These are phyloP conservation scores for Euwallacea similis DNA, from an alignment of 1,140 invertebrate genomes.

Conservation along the genomic window DNA sequence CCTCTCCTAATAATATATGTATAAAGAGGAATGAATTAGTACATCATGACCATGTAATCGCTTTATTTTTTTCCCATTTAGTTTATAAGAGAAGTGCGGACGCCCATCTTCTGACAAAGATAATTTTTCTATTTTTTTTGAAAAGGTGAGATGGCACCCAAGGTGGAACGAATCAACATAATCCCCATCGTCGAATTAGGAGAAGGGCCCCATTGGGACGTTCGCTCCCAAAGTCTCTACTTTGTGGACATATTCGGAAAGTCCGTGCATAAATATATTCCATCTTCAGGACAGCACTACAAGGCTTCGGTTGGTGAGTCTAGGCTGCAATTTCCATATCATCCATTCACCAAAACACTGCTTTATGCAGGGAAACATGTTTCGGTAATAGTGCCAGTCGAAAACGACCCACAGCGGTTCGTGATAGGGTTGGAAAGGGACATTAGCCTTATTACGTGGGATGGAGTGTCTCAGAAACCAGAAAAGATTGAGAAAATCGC, in stretches of 20 bases:
- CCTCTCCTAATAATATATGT: too few relatives aligned
- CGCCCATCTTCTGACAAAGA: too few relatives aligned
- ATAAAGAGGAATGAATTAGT: too few relatives aligned
- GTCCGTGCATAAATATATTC: conserved; percentile 54
- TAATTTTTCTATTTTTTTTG: too few relatives aligned
- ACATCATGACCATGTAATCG: too few relatives aligned
- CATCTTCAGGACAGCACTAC: conserved; percentile 43
- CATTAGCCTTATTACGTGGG: conserved; percentile 68
- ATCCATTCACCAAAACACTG: not conserved
- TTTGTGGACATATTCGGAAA: conserved; percentile 67
- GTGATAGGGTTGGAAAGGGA: conserved; percentile 64
- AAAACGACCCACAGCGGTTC: conserved; percentile 62
- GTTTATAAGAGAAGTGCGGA: too few relatives aligned
- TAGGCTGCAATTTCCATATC: not conserved
- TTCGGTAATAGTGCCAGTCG: conserved; percentile 65
- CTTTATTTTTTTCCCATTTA: too few relatives aligned
- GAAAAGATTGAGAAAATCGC: conserved; percentile 43
- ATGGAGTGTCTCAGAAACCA: conserved; percentile 53
- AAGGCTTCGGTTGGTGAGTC: conserved; percentile 43
- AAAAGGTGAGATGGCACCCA: conserved; percentile 37
- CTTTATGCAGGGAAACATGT: conserved; percentile 48
- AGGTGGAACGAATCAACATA: conserved; percentile 40
- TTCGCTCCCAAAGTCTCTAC: conserved; percentile 61
- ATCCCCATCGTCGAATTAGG: conserved; percentile 50
- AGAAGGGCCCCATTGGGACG: conserved; percentile 73